Evolutionary conservation across 2,888 invertebrate species (phyloP), one percentile per base, ranked within the genome.

Genomic region (Liodrosophila aerea): DNA sequence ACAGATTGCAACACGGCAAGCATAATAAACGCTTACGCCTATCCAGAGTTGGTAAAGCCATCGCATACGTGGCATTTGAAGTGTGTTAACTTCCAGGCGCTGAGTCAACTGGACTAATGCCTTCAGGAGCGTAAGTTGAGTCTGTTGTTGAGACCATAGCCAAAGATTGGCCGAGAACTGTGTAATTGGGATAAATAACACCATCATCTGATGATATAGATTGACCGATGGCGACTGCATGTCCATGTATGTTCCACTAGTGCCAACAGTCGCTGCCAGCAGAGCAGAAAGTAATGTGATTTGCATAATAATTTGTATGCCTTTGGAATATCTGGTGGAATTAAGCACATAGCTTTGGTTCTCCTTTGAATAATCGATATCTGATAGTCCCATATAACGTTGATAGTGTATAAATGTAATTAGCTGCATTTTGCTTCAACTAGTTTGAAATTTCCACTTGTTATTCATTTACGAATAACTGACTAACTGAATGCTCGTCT

Each of bases 1-100:
- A 11, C 53, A 54, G 1, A 57, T 13, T 1, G 4, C 15, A 9
- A 65, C 5, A 60, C 76, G 76, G 8, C 22, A 22, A 22, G 5
- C 22, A 5, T 22, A 22, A 5, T 22, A 22, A 22, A 22, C 5
- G 22, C 5, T 22, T 2, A 22, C 2, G 22, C 22, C 22, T 22
- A 22, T 22, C 22, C 22, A 22, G 22, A 60, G 30, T 4, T 43
- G 56, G 7, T 31, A 60, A 5, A 71, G n/a, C 59, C 52, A 39
- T 4, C 22, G 52, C 1, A 54, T 34, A 0, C 12, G 2, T 4
- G 9, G 27, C 27, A 57, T 16, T 11, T 15, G 18, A 22, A 22
- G 22, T 22, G 22, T 22, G 22, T 22, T 5, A 4, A 22, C 22
- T 22, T 5, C 5, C 5, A 22, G 22, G 5, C 22, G 3, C 5